Evolutionary conservation across 2,888 invertebrate species (phyloP).

Genomic region (Mesopsocus fuscifrons): DNA sequence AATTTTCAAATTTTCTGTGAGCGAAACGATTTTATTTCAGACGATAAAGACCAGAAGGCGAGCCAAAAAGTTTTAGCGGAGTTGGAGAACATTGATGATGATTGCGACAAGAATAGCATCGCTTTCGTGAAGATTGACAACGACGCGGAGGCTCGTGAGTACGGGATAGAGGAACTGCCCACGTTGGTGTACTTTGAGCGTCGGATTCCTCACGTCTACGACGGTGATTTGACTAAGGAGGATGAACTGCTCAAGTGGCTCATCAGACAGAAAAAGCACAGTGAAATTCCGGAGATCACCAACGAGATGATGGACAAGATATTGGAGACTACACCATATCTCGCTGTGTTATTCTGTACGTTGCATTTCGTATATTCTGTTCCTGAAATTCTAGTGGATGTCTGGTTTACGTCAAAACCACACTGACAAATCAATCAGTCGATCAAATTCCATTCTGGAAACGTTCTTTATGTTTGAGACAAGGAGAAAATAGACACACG

Average conservation of each 20-base stretch:
- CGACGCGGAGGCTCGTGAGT: slow-evolving; percentile 72
- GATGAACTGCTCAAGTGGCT: slow-evolving; percentile 80
- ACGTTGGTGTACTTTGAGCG: slow-evolving; percentile 57
- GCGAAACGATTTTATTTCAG: slow-evolving; percentile 36
- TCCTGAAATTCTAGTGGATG: no score
- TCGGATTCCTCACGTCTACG: slow-evolving; percentile 38
- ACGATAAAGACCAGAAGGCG: slow-evolving; percentile 80
- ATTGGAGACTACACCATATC: slow-evolving; percentile 55
- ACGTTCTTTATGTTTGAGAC: no score
- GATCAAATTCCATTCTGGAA: no score
- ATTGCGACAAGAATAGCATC: slow-evolving; percentile 80
- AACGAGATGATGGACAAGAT: slow-evolving; percentile 87
- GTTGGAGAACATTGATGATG: slow-evolving; percentile 83
- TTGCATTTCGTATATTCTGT: no score
- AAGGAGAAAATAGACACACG: background rate
- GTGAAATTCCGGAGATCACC: slow-evolving; percentile 80
- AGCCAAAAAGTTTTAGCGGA: slow-evolving; percentile 68
- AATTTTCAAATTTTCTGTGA: no score
- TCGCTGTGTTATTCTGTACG: slow-evolving; percentile 86
- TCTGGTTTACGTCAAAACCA: no score
- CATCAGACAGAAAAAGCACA: slow-evolving; percentile 73
- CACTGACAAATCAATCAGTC: no score
- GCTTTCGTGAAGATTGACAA: slow-evolving; percentile 84
- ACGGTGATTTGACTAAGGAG: slow-evolving; percentile 75
- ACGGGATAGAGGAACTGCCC: slow-evolving; percentile 66